Evolutionary conservation across 2,888 invertebrate genomes (phyloP).

Genomic region (Ischnura elegans): DNA sequence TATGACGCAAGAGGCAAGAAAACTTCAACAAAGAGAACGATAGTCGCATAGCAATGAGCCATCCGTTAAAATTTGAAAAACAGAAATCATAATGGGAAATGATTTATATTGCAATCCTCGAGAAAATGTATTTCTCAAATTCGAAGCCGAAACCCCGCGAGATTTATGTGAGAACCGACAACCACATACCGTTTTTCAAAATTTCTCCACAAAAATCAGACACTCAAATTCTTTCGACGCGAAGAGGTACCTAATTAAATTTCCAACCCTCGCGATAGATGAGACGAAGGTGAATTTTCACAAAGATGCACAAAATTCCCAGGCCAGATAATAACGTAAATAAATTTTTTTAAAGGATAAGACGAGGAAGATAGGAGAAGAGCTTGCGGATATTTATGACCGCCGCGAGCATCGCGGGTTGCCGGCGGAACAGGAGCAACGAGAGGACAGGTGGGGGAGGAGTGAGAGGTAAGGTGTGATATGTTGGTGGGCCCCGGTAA

Average conservation of each 20-base stretch:
- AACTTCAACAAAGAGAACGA: too few species aligned
- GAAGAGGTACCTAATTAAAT: neutral
- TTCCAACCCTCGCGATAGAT: neutral
- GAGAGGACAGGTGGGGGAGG: neutral
- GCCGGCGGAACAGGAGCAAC: neutral
- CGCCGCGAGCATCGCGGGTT: neutral
- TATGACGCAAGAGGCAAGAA: too few species aligned
- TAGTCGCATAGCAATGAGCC: too few species aligned
- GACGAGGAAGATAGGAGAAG: neutral
- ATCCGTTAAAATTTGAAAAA: too few species aligned
- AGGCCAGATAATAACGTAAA: neutral
- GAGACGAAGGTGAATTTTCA: neutral
- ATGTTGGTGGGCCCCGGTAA: conserved; percentile 51
- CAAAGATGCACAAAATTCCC: neutral
- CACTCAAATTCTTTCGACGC: neutral
- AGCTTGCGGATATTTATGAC: neutral
- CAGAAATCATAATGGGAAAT: too few species aligned
- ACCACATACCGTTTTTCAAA: neutral
- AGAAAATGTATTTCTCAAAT: neutral
- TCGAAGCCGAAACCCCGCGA: neutral
- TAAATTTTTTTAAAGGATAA: neutral
- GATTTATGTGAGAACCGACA: too few species aligned
- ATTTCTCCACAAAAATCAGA: neutral
- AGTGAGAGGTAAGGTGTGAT: conserved; percentile 39
- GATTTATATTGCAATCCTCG: too few species aligned